A percentile compares a stretch with the other conserved stretches of the same genome.
These are phyloP conservation scores for Ascidia mentula DNA, from an alignment of 23 tunicate species.

Conservation along the genomic window DNA sequence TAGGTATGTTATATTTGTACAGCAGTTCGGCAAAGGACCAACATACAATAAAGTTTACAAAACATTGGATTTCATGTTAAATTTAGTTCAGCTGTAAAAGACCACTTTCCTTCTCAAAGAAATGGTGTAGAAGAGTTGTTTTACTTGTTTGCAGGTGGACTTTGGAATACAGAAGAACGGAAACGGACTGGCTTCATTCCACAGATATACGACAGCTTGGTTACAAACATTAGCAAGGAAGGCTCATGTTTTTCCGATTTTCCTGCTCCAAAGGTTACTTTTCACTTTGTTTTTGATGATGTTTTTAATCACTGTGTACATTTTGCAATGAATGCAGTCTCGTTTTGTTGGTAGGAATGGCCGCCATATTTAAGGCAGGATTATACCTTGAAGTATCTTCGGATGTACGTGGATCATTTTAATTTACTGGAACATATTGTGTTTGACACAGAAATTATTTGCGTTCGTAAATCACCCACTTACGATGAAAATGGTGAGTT, in stretches of 20 bases:
- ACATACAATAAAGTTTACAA: neutral
- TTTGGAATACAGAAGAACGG: slow-evolving; percentile 48
- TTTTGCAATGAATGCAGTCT: too few relatives aligned
- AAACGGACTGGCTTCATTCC: slow-evolving; percentile 13
- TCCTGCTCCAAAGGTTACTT: slow-evolving; percentile 67
- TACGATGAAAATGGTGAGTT: slow-evolving; percentile 52
- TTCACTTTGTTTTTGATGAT: too few relatives aligned
- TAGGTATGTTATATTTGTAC: slow-evolving; percentile 35
- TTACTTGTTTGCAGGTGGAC: slow-evolving; percentile 59
- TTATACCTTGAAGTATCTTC: slow-evolving; percentile 31
- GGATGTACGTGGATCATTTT: slow-evolving; percentile 57
- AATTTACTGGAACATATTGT: slow-evolving; percentile 19
- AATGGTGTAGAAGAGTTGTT: too few relatives aligned
- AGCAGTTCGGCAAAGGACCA: neutral
- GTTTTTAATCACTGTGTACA: too few relatives aligned
- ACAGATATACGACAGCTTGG: slow-evolving; percentile 40
- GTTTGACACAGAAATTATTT: slow-evolving; percentile 36
- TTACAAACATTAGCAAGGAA: slow-evolving; percentile 60
- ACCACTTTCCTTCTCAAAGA: too few relatives aligned
- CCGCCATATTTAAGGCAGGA: slow-evolving; percentile 41
- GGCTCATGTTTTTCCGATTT: slow-evolving; percentile 58
- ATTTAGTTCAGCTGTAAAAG: neutral
- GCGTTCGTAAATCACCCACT: slow-evolving; percentile 8
- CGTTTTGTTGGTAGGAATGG: slow-evolving; percentile 55
- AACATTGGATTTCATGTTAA: neutral